Evolutionary conservation across 2,888 invertebrate genomes (phyloP), one percentile per base, ranked within the genome.

Genomic region (Julus scanicus): DNA sequence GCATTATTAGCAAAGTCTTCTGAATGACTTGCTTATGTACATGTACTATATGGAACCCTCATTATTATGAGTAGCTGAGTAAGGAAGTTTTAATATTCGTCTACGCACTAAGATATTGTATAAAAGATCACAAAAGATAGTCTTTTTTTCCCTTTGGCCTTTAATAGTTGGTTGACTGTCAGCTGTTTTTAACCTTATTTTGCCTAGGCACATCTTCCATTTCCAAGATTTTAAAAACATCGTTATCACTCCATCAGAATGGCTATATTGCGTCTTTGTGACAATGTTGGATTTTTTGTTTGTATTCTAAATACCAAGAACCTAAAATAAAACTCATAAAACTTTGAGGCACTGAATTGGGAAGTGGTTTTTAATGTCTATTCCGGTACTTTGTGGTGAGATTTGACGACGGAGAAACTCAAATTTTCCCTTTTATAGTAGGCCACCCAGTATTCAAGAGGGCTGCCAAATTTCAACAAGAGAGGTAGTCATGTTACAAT

Each of bases 291-390:
- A 71, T 44, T 17, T 4, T 63, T 63, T 63, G 17, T n/a, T 63
- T n/a, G 29, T 29, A 29, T 63, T 63, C 63, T 63, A 63, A 63
- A 63, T 63, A n/a, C 63, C n/a, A n/a, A 63, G n/a, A n/a, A 17
- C 63, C n/a, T 17, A 63, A 63, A 63, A 63, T 49, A 63, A 63
- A n/a, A 63, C 13, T 15, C 63, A 13, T 63, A 63, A 63, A 17
- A 63, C n/a, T 17, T 13, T n/a, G 53, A 29, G 71, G 20, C 71
- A 29, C 17, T 29, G 71, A 71, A 71, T 29, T 29, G 71, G 5
- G 71, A 71, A 71, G 9, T 71, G 29, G 71, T 71, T 71, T 71
- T 20, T 71, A 71, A 71, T 29, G 71, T 71, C 71, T 71, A 20
- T 29, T 20, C 20, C 29, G 71, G 71, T 71, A 71, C 71, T 71